Evolutionary conservation across 1,140 invertebrate species (phyloP).

Genomic region (Listronotus bonariensis): DNA sequence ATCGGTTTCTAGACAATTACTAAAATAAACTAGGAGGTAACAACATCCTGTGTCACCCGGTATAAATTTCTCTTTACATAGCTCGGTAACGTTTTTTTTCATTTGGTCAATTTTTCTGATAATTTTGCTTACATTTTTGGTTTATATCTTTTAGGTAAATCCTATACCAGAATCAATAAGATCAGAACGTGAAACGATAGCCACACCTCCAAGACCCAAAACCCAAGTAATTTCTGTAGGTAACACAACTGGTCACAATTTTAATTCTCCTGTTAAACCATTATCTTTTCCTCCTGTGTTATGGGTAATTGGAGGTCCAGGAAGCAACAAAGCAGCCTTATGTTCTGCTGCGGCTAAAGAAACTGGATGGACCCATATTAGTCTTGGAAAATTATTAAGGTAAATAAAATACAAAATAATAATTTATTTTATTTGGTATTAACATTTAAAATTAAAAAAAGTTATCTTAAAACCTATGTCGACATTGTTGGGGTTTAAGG

Average conservation of each 20-base stretch:
- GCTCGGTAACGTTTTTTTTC: too few species aligned
- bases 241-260: conserved; percentile 50
- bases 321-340: conserved; percentile 71
- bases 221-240: conserved; percentile 51
- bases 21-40: too few species aligned
- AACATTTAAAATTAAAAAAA: too few species aligned
- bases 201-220: conserved; percentile 41
- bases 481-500: too few species aligned
- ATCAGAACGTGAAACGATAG: conserved; percentile 21
- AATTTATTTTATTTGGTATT: too few species aligned
- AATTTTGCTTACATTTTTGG: neutral
- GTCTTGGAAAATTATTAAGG: conserved; percentile 69
- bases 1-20: too few species aligned
- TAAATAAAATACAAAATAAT: too few species aligned
- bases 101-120: too few species aligned
- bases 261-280: conserved; percentile 48
- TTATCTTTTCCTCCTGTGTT: conserved; percentile 65
- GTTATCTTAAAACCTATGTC: too few species aligned
- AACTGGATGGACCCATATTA: conserved; percentile 76
- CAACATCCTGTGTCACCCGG: too few species aligned
- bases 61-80: too few species aligned
- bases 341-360: conserved; percentile 70
- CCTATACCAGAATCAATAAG: neutral
- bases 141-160: conserved; percentile 7
- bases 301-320: conserved; percentile 84